phyloP scores from a whole-genome alignment of 2,797 vertebrate species.

The Molossus molossus region DNA sequence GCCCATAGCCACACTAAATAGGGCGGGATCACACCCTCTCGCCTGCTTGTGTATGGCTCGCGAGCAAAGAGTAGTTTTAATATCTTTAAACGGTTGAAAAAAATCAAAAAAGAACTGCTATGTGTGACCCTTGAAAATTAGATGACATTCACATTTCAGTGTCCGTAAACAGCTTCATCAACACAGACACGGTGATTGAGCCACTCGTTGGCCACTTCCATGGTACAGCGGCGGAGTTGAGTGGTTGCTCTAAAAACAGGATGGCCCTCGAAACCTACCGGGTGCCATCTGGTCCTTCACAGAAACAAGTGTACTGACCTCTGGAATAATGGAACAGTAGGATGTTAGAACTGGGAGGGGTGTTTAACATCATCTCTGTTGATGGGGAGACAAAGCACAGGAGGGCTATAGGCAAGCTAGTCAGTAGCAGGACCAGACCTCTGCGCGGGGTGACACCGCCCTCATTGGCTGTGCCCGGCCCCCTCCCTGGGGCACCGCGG shows the following conservation, averaged over 20 bases:
- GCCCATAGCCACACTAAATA: too few species aligned
- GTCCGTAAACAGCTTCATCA: not conserved
- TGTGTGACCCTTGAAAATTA: constrained; percentile 18
- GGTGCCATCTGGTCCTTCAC: not conserved
- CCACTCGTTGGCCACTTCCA: not conserved
- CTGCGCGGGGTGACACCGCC: not conserved
- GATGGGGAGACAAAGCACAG: not conserved
- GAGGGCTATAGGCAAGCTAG: fast-evolving
- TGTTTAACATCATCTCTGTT: not conserved
- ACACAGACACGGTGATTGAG: fast-evolving
- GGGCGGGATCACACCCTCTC: not conserved
- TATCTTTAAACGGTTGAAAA: constrained; percentile 1
- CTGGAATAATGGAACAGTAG: not conserved
- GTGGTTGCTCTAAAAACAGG: not conserved
- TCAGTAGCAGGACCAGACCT: not conserved
- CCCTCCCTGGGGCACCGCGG: not conserved
- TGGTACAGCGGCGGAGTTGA: fast-evolving
- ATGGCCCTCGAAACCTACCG: not conserved
- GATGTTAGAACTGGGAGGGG: not conserved
- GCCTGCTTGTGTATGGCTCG: not conserved
- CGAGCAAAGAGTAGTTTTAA: not conserved
- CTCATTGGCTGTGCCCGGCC: not conserved
- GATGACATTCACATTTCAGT: not conserved
- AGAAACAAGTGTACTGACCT: not conserved
- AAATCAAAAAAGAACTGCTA: not conserved